Evolutionary conservation across 2,888 invertebrate genomes (phyloP), one percentile per base, ranked within the genome.

Genomic region (Petrolisthes cinctipes): DNA sequence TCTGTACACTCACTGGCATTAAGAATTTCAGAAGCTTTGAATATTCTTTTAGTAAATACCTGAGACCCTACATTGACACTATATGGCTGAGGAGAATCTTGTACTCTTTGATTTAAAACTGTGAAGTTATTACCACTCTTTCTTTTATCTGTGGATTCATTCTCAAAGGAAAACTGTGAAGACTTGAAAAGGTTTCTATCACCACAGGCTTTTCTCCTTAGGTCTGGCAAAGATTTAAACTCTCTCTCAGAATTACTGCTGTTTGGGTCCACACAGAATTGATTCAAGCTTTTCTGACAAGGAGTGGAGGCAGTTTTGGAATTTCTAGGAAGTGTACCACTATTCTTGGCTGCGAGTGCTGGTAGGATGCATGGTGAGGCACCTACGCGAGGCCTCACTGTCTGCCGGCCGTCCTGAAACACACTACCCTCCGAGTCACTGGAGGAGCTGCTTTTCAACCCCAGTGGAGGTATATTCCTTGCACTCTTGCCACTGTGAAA

Each of bases 401-500:
- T 71, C 71, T 71, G 71, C 71, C 71, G 6, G 11, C 71, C 71
- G 3, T 71, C 71, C n/a, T 6, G 71, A 20, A 71, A 71, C n/a
- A 71, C 71, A 71, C 71, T 71, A n/a, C 17, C 20, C n/a, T 71
- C 71, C 1, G 71, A 71, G 71, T 71, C 71, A 71, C 71, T 71
- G 11, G 71, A 71, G 71, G 71, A 71, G n/a, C 71, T 71, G 20
- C 71, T 71, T 20, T 71, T n/a, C 14, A 71, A 20, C 11, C 71
- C 71, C 71, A 71, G n/a, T 0, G 20, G 14, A 71, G 71, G 71
- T 71, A 71, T n/a, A n/a, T 20, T n/a, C 20, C 71, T 71, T 20
- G 6, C n/a, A 14, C 6, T n/a, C 6, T 20, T 6, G 20, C 71
- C 71, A 71, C 71, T 71, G 71, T 71, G 1, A n/a, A n/a, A 20